Percentiles rank a stretch among this genome's conserved stretches.
Evolutionary conservation across 1,140 invertebrate species (phyloP).

Genomic region (Cydia strobilella): DNA sequence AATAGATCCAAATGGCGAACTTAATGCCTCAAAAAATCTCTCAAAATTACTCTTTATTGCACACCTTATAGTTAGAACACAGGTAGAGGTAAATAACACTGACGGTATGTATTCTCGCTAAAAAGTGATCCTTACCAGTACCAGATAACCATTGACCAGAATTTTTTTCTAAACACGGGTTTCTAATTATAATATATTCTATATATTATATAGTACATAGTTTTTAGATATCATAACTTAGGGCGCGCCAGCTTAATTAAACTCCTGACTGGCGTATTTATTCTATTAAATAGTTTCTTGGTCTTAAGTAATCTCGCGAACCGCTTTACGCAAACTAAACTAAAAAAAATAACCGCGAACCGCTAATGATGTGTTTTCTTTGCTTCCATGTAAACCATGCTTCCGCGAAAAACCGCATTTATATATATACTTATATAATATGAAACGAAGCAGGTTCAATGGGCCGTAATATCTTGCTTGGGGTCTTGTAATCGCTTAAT

Average conservation of each 20-base stretch:
- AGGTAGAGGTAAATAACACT: too few species aligned
- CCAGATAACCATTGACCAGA: neutral
- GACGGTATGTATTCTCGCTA: too few species aligned
- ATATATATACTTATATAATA: neutral
- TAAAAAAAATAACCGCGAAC: slow-evolving; percentile 9
- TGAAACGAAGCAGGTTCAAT: slow-evolving; percentile 6
- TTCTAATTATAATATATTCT: too few species aligned
- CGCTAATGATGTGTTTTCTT: slow-evolving; percentile 26
- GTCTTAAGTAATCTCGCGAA: slow-evolving; percentile 8
- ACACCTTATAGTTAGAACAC: too few species aligned
- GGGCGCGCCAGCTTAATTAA: neutral
- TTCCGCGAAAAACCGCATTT: slow-evolving; percentile 30
- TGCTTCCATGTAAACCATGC: slow-evolving; percentile 22
- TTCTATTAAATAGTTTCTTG: slow-evolving; percentile 4
- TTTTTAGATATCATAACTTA: neutral
- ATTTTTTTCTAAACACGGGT: neutral
- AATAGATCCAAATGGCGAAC: too few species aligned
- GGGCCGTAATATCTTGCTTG: neutral
- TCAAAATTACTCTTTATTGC: too few species aligned
- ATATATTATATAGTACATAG: too few species aligned
- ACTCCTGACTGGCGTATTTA: slow-evolving; percentile 9
- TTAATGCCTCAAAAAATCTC: too few species aligned
- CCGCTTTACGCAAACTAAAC: neutral
- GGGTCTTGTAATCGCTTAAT: slow-evolving; percentile 11
- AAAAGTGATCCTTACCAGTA: too few species aligned